Evolutionary conservation across 2,888 invertebrate species (phyloP).

Genomic region (Erebia ligea): DNA sequence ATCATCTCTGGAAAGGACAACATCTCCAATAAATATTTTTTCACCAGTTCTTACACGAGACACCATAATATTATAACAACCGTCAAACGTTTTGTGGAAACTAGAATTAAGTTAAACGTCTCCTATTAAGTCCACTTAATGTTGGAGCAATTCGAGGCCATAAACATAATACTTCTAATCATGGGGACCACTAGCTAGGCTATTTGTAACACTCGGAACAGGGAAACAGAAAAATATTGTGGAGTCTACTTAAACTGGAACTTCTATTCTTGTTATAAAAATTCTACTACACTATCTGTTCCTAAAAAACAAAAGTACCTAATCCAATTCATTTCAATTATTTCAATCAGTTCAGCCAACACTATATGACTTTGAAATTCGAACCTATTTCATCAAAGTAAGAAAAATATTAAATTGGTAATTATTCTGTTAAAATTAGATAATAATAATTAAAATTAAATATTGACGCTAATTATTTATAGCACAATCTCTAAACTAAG

Average conservation of each 20-base stretch:
- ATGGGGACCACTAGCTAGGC: conserved; percentile 43
- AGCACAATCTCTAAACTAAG: no score
- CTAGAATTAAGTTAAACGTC: conserved; percentile 78
- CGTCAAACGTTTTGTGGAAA: conserved; percentile 75
- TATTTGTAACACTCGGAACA: conserved; percentile 14
- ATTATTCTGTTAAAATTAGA: no score
- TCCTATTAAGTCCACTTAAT: conserved; percentile 77
- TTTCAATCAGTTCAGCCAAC: no score
- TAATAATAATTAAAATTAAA: no score
- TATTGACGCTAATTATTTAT: no score
- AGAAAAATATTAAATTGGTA: no score
- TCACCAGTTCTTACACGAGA: conserved; percentile 29
- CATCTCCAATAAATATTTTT: conserved; percentile 23
- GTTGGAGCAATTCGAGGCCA: conserved; percentile 69
- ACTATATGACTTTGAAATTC: no score
- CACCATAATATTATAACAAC: conserved; percentile 52
- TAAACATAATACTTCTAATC: conserved; percentile 80
- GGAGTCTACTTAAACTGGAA: not conserved
- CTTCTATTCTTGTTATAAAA: not conserved
- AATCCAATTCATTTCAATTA: no score
- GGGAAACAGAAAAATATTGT: conserved; percentile 4
- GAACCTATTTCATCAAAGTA: no score
- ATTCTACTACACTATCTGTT: no score
- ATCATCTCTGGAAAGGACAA: not conserved
- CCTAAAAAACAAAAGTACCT: no score